Base-by-base conservation (phyloP, 2,113 vertebrate species). In the Salvelinus sp. region DNA sequence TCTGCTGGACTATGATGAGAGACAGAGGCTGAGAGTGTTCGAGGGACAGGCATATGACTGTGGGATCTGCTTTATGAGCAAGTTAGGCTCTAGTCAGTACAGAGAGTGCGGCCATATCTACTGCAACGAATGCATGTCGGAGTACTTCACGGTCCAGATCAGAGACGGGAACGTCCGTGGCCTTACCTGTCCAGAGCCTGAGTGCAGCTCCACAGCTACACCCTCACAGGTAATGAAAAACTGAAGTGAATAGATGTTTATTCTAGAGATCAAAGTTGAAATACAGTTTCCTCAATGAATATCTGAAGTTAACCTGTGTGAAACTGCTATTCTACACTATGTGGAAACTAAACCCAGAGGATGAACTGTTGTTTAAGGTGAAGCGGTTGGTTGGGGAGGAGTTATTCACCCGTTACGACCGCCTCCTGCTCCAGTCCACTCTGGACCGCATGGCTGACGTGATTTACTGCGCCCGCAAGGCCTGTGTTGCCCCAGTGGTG, bases 371-470 rank as follows among this genome's bases (percentile, higher is more conserved):
- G 14, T 30, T 9, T 0, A 50, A 98, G 96, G 95, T 97, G 28
- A 95, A 91, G 79, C 91, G 92, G 82, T 77, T 97, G 78, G 95
- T 97, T 0, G 95, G 92, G 2, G 95, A 96, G 81, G 81, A 95
- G 71, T 86, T 96, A 9, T 98, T 98, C 83, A 87, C 90, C 2
- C 95, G 95, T 23, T 98, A 97, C 0, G 96, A 98, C 72, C 95
- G 93, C 48, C 96, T 98, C 66, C 95, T 98, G 2, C 93, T 98
- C 13, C 94, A 97, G 91, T 94, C 92, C 0, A 94, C 91, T 82
- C 82, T 98, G 89, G 96, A 96, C 88, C 69, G 91, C 81, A 98
- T 98, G 97, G 80, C 95, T 0, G 97, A 97, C 2, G 94, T 98
- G 18, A 92, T 90, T 0, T 95, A 97, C 47, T 98, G 96, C 65